These are phyloP conservation scores for Furnarius figulus DNA, from an alignment of 2,113 vertebrate species.

Conservation along the genomic window DNA sequence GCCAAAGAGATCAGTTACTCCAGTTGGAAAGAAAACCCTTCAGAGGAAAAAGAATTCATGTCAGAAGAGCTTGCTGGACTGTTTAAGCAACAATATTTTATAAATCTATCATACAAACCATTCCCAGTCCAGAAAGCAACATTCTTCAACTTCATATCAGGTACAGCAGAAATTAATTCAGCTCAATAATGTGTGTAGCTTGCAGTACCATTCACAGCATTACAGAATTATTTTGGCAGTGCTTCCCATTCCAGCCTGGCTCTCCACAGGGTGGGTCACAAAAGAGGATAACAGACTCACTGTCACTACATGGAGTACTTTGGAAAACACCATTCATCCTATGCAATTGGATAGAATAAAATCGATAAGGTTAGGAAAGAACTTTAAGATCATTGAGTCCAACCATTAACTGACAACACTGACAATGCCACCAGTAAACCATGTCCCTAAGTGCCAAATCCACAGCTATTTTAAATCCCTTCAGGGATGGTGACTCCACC, in stretches of 20 bases:
- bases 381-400: background rate
- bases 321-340: background rate
- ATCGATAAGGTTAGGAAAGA: background rate
- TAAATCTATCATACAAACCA: constrained; percentile 7
- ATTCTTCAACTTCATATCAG: background rate
- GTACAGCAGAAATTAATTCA: constrained; percentile 13
- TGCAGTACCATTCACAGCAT: background rate
- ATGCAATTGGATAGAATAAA: background rate
- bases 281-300: background rate
- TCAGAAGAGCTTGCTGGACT: background rate
- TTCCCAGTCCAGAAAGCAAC: background rate
- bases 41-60: background rate
- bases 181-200: background rate
- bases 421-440: background rate
- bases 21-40: constrained; percentile 4
- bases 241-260: background rate
- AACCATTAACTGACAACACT: background rate
- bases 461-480: background rate
- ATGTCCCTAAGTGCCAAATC: background rate
- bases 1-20: constrained; percentile 18
- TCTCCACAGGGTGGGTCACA: background rate
- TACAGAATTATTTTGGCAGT: background rate
- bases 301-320: background rate
- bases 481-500: background rate
- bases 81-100: background rate